Base-by-base conservation (phyloP, 2,888 invertebrate species). In the Tetrapedia diversipes region DNA sequence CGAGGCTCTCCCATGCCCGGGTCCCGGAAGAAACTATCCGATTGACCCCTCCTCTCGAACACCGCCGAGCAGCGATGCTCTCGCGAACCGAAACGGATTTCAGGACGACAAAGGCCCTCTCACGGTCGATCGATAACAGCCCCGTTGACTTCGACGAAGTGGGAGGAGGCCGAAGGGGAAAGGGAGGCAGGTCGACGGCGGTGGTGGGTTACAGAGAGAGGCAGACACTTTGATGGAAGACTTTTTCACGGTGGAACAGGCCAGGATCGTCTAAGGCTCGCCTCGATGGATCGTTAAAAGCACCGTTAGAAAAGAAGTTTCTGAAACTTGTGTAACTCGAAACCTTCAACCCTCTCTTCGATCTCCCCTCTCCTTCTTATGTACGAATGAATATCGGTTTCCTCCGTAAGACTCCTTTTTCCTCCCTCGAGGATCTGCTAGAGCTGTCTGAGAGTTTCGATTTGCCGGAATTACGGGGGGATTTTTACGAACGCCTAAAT, bases 71-170 rank as follows among this genome's bases (percentile, higher is more conserved):
- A n/a, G n/a, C n/a, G n/a, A n/a, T n/a, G n/a, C n/a, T n/a, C n/a
- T n/a, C n/a, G n/a, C n/a, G 10, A 59, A 54, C 37, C 59, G 53
- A 69, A 71, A 61, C 47, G 65, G 69, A 77, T 77, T 80, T 77
- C 60, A 67, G 69, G 74, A 78, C 73, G 74, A 79, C 81, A 81
- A 81, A 81, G 64, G 74, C 56, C 39, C 34, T 59, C 41, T 59
- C 41, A 47, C 64, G 70, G 39, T 72, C 82, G 80, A 77, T 82
- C 82, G 81, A 82, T 81, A 79, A 69, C 74, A 71, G 61, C 77
- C 57, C 69, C 70, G 74, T 72, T 67, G 74, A 67, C 67, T 82
- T 66, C 51, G 65, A 43, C 39, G 45, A 70, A 71, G 61, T 19
- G 59, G 22, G 16, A 43, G 29, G 29, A 49, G 60, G 53, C 43